phyloP scores from a whole-genome alignment of 2,888 invertebrate species.

The Tenodera sinensis region DNA sequence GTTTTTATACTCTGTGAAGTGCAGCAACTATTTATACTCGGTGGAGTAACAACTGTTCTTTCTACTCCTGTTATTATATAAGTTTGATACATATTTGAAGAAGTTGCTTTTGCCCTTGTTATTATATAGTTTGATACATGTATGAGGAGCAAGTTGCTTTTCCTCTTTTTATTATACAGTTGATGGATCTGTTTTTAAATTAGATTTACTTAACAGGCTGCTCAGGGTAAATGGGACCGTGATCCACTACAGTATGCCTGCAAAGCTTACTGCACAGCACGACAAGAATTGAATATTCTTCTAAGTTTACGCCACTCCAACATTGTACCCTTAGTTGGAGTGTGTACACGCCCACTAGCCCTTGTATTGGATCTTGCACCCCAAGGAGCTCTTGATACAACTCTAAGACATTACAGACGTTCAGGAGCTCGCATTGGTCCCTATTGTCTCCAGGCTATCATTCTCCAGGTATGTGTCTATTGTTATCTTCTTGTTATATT shows the following conservation, averaged over 20 bases:
- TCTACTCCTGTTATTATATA: too few relatives aligned
- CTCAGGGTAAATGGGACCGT: constrained; percentile 86
- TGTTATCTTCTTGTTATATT: too few relatives aligned
- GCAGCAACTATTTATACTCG: too few relatives aligned
- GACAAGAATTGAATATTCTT: constrained; percentile 90
- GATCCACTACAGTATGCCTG: constrained; percentile 90
- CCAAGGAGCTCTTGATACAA: constrained; percentile 81
- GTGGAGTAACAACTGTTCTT: too few relatives aligned
- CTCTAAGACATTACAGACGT: constrained; percentile 78
- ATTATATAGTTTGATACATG: too few relatives aligned
- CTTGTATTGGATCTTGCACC: constrained; percentile 89
- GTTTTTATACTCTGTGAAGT: too few relatives aligned
- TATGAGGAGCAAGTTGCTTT: too few relatives aligned
- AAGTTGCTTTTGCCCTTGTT: too few relatives aligned
- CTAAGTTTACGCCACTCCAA: constrained; percentile 81
- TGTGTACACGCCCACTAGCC: constrained; percentile 84
- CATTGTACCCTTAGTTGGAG: constrained; percentile 88
- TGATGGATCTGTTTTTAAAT: not conserved
- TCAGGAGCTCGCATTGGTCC: constrained; percentile 79
- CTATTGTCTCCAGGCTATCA: constrained; percentile 76
- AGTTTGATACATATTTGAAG: too few relatives aligned
- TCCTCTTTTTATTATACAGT: not conserved
- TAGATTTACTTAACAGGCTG: constrained; percentile 51
- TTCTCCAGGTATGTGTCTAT: constrained; percentile 64
- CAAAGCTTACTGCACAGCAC: constrained; percentile 92